Evolutionary conservation across 2,797 vertebrate genomes (phyloP), one percentile per base, ranked within the genome.

Genomic region (Alca torda): DNA sequence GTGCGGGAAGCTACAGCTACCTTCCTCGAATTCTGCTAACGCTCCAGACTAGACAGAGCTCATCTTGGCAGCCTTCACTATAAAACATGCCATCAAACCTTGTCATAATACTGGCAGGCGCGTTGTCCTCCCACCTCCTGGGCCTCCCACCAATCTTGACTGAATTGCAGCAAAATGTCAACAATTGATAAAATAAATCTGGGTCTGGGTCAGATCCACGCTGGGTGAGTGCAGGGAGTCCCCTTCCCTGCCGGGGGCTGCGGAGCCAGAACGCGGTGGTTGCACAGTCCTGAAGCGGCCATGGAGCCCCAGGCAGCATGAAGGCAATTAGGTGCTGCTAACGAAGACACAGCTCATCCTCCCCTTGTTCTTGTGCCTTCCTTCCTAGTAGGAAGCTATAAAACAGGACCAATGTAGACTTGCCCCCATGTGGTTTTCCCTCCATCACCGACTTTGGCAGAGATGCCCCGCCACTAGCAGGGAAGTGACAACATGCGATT

Each of bases 21-120:
- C 78, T 93, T 94, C 87, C 87, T 78, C 15, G 3, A 16, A 6
- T 86, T 81, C 94, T 78, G 68, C 68, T 80, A 65, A 31, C 0
- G 2, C 88, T 96, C 53, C 90, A 95, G 89, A 96, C 70, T 59
- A 93, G 95, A 80, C 75, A 70, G 80, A 95, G 73, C 81, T 92
- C 59, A 1, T 86, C 94, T 88, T 96, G 96, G 89, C 89, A 96
- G 87, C 74, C 68, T 76, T 51, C 57, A 70, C 94, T 92, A 4
- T 51, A 78, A 90, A 89, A 81, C 60, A 61, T 74, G 54, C 70
- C 51, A 65, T 90, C 95, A 96, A 95, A 84, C 78, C 84, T 93
- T 92, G 95, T 96, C 89, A 91, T 57, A 87, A 92, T 35, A 23
- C 93, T 94, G 93, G 92, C 90, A 93, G 87, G 77, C 24, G 1